Conservation (phyloP, 2,888 invertebrate species). For the Mimumesa dahlbomi region DNA sequence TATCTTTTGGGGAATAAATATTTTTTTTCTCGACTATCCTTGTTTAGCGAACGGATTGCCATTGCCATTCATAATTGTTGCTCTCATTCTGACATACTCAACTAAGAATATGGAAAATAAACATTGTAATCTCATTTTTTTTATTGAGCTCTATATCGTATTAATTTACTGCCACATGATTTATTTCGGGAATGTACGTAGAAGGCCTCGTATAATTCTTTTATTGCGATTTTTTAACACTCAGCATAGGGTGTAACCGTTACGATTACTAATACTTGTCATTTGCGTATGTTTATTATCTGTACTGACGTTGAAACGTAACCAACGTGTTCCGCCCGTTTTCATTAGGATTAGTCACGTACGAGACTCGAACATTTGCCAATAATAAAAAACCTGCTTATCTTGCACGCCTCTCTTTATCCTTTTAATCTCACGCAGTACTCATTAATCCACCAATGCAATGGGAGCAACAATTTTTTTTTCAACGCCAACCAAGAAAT, state of each 20-base stretch:
- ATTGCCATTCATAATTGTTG: no score
- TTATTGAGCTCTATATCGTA: no score
- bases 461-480: slow-evolving; percentile 44
- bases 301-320: slow-evolving; percentile 45
- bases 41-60: no score
- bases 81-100: no score
- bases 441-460: slow-evolving; percentile 49
- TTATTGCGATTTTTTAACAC: not conserved
- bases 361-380: slow-evolving; percentile 63
- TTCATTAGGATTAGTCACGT: slow-evolving; percentile 70
- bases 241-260: slow-evolving; percentile 26
- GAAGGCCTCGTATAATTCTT: no score
- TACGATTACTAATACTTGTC: slow-evolving; percentile 44
- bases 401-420: slow-evolving; percentile 70
- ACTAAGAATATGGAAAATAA: no score
- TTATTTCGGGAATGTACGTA: no score
- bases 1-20: no score
- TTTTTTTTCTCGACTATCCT: no score
- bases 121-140: no score
- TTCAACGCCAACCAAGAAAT: slow-evolving; percentile 15
- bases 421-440: slow-evolving; percentile 55
- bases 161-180: no score
- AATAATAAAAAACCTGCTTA: slow-evolving; percentile 69
- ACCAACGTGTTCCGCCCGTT: slow-evolving; percentile 47
- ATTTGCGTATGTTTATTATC: slow-evolving; percentile 44